phyloP scores from a whole-genome alignment of 2,888 invertebrate genomes.

The Aphrophora alni region DNA sequence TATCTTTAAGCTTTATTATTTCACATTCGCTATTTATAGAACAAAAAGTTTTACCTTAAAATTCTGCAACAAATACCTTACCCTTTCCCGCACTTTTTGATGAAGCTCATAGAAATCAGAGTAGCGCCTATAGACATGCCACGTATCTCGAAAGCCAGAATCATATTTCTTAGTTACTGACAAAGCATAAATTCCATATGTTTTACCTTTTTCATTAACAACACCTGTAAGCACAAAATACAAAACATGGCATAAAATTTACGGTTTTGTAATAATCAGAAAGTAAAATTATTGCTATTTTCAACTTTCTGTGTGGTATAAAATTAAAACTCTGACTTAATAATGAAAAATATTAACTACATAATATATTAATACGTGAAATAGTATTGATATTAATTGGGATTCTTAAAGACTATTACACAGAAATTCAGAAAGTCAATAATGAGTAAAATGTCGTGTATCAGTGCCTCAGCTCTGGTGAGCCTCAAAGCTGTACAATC shows the following conservation, averaged over 20 bases:
- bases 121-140: conserved; percentile 92
- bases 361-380: too few species aligned
- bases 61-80: conserved; percentile 56
- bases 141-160: conserved; percentile 74
- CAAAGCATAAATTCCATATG: conserved; percentile 89
- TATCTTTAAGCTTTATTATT: too few species aligned
- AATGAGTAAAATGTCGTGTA: too few species aligned
- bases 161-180: conserved; percentile 74
- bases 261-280: conserved; percentile 34
- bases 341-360: too few species aligned
- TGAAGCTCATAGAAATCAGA: conserved; percentile 94
- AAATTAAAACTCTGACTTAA: too few species aligned
- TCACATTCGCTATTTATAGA: too few species aligned
- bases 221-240: conserved; percentile 62
- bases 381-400: too few species aligned
- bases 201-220: conserved; percentile 81
- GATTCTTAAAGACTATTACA: too few species aligned
- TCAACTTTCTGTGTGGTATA: background rate
- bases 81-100: conserved; percentile 77
- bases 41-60: too few species aligned
- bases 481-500: too few species aligned
- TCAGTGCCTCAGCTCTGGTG: too few species aligned
- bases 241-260: conserved; percentile 11
- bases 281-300: conserved; percentile 22
- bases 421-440: too few species aligned